These are phyloP conservation scores for Strix aluco DNA, from an alignment of 2,113 vertebrate genomes.

Conservation along the genomic window DNA sequence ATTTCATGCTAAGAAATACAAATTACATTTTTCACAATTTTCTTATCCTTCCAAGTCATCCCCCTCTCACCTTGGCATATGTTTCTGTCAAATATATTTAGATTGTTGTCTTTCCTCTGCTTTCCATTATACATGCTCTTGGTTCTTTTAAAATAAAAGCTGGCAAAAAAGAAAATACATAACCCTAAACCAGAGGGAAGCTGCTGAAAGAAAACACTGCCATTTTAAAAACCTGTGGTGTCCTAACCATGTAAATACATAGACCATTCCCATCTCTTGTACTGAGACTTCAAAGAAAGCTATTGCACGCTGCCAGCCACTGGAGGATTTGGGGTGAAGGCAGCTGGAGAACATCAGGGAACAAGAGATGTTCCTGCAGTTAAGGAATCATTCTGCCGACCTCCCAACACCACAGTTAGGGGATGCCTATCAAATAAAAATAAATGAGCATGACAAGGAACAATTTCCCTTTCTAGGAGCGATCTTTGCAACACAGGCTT, in stretches of 20 bases:
- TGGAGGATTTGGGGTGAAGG: neutral
- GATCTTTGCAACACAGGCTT: neutral
- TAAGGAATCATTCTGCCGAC: neutral
- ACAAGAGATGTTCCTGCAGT: neutral
- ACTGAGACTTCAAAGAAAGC: neutral
- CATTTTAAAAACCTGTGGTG: neutral
- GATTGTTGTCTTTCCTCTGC: neutral
- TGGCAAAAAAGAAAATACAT: neutral
- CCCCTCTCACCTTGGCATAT: neutral
- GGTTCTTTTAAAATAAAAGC: neutral
- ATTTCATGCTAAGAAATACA: neutral
- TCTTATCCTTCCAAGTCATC: neutral
- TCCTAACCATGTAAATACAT: neutral
- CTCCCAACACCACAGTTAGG: neutral
- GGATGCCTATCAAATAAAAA: neutral
- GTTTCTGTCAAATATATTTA: neutral
- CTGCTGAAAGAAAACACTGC: neutral
- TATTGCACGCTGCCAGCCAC: neutral
- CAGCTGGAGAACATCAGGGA: neutral
- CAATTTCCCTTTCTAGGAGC: neutral
- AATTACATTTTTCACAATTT: neutral
- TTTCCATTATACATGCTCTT: neutral
- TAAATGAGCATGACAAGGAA: neutral
- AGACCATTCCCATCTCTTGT: neutral
- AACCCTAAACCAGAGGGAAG: neutral